Percentiles rank a stretch among this genome's conserved stretches.
Conservation (phyloP, 2,888 invertebrate species). For the Heliconius sara region DNA sequence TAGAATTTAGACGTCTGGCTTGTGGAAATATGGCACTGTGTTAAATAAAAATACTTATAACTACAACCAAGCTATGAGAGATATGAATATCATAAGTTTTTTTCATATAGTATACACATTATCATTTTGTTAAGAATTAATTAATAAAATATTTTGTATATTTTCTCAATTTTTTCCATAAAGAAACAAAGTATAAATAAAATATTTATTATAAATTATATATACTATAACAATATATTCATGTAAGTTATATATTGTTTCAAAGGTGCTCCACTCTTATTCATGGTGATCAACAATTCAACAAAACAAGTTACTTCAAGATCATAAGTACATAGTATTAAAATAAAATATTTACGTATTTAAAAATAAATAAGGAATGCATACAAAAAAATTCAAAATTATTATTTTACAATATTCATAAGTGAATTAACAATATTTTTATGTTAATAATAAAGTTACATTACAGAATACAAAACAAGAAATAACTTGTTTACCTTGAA, state of each 20-base stretch:
- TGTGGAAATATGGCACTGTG: too few relatives aligned
- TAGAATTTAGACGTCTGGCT: too few relatives aligned
- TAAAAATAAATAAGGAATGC: background rate
- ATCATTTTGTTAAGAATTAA: too few relatives aligned
- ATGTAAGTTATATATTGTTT: background rate
- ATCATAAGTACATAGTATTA: background rate
- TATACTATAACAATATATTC: background rate
- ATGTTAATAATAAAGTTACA: background rate
- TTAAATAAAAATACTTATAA: too few relatives aligned
- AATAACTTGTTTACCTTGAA: slow-evolving; percentile 21
- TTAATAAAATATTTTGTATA: too few relatives aligned
- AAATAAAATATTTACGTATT: background rate
- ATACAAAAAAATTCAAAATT: background rate
- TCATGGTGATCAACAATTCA: slow-evolving; percentile 17
- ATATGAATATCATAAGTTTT: too few relatives aligned
- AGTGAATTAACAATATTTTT: background rate
- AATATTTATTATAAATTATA: too few relatives aligned
- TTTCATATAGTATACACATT: too few relatives aligned
- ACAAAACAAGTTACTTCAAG: slow-evolving; percentile 17
- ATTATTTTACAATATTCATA: background rate
- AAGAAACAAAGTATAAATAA: background rate
- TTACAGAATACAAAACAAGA: slow-evolving; percentile 7
- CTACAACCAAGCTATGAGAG: too few relatives aligned
- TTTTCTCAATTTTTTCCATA: too few relatives aligned
- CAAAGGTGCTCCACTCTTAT: slow-evolving; percentile 4